These are phyloP conservation scores for Cepaea hortensis DNA, from an alignment of 2,888 invertebrate species.

Conservation along the genomic window DNA sequence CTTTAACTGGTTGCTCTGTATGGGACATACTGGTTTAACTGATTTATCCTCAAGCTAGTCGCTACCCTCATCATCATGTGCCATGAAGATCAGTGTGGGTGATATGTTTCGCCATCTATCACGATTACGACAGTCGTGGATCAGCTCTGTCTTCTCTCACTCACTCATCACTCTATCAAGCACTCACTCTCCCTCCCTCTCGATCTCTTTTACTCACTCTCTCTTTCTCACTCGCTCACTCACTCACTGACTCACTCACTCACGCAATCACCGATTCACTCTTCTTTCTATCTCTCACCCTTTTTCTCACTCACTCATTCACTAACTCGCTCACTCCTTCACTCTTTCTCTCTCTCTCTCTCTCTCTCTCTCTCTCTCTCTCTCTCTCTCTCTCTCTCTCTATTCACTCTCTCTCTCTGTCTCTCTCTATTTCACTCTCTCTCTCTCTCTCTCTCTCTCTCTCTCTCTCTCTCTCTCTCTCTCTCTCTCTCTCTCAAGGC, in stretches of 20 bases:
- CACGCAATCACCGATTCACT: neutral
- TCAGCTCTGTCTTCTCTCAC: too few species aligned
- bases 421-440: neutral
- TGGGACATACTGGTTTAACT: too few species aligned
- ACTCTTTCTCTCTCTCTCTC: neutral
- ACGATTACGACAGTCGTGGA: too few species aligned
- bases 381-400: neutral
- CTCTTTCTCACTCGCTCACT: neutral
- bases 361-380: neutral
- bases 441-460: neutral
- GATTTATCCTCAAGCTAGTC: too few species aligned
- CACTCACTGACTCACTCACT: too few species aligned
- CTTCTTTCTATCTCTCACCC: neutral
- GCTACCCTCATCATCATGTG: too few species aligned
- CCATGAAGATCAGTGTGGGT: too few species aligned
- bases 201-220: constrained; percentile 14
- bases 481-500: neutral
- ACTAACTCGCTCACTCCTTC: neutral
- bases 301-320: neutral
- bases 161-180: neutral
- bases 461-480: neutral
- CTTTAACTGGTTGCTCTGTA: too few species aligned
- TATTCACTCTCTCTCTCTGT: neutral
- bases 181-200: neutral
- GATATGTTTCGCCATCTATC: too few species aligned